These are phyloP conservation scores for Eristalinus aeneus DNA, from an alignment of 2,888 invertebrate genomes.

Conservation along the genomic window DNA sequence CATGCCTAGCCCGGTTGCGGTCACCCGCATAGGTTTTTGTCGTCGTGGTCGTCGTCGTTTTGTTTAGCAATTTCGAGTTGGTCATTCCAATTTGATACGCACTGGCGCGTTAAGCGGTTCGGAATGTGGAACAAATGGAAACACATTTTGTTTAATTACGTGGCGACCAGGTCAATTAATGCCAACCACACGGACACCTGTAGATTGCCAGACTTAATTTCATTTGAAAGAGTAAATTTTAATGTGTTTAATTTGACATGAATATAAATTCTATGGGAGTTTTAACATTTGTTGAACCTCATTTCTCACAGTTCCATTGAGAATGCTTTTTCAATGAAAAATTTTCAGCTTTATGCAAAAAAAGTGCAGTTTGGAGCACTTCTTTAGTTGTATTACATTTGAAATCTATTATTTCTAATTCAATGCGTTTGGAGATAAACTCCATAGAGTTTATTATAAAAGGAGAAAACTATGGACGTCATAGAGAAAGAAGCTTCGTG, in stretches of 20 bases:
- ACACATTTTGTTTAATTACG: constrained; percentile 66
- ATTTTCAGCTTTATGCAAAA: neutral
- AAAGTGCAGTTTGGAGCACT: neutral
- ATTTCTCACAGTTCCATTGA: neutral
- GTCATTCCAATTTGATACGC: constrained; percentile 67
- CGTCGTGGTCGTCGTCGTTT: constrained; percentile 44
- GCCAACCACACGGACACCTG: constrained; percentile 50
- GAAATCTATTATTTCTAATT: too few species aligned
- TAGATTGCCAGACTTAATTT: constrained; percentile 26
- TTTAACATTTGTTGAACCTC: neutral
- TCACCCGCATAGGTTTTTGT: constrained; percentile 47
- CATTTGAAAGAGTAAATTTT: constrained; percentile 35
- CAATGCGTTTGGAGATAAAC: too few species aligned
- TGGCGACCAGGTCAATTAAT: constrained; percentile 67
- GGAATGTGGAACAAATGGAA: constrained; percentile 59
- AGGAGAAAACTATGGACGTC: too few species aligned
- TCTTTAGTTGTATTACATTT: neutral
- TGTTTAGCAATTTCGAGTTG: constrained; percentile 63
- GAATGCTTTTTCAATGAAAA: neutral
- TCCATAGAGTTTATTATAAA: too few species aligned
- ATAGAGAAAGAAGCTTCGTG: too few species aligned
- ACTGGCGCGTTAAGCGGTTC: constrained; percentile 57
- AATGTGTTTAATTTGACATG: constrained; percentile 2
- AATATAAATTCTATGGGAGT: neutral
- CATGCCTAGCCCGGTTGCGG: constrained; percentile 40